phyloP scores from a whole-genome alignment of 2,113 vertebrate genomes.

The Mola mola region DNA sequence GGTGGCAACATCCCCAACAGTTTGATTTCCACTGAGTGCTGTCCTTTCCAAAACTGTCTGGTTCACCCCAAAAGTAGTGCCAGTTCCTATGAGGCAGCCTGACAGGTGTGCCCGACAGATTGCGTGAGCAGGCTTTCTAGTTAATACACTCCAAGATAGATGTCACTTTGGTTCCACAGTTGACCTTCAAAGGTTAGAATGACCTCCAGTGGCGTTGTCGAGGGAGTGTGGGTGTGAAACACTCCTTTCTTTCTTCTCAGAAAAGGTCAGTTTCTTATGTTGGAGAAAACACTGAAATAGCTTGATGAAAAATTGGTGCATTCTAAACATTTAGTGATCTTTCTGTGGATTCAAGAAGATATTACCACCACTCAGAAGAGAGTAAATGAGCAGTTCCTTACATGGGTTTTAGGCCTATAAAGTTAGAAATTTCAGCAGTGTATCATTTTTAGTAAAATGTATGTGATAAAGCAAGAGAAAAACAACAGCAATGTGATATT shows the following conservation, averaged over 20 bases:
- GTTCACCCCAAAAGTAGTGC: slow-evolving; percentile 20
- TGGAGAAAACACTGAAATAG: slow-evolving; percentile 7
- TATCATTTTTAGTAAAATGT: too few species aligned
- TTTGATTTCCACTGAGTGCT: slow-evolving; percentile 38
- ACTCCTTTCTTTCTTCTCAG: slow-evolving; percentile 28
- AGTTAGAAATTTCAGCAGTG: too few species aligned
- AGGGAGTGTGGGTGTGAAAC: neutral
- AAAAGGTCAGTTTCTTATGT: slow-evolving; percentile 64
- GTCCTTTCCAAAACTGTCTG: too few species aligned
- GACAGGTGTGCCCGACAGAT: slow-evolving; percentile 43
- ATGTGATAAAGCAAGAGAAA: too few species aligned
- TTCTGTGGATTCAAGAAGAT: neutral
- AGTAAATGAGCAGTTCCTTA: too few species aligned
- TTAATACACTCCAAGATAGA: slow-evolving; percentile 43
- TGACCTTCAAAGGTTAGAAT: slow-evolving; percentile 73
- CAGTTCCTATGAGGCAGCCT: slow-evolving; percentile 45
- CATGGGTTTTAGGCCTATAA: too few species aligned
- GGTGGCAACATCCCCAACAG: slow-evolving; percentile 9
- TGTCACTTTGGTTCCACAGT: slow-evolving; percentile 45
- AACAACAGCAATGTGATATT: too few species aligned
- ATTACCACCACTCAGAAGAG: too few species aligned
- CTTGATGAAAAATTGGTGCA: too few species aligned
- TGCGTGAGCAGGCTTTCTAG: slow-evolving; percentile 39
- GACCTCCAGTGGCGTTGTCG: slow-evolving; percentile 51
- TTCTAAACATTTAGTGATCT: neutral